Percentiles rank a stretch among this genome's conserved stretches.
These are phyloP conservation scores for Gonioctena quinquepunctata DNA, from an alignment of 1,140 invertebrate genomes.

Conservation along the genomic window DNA sequence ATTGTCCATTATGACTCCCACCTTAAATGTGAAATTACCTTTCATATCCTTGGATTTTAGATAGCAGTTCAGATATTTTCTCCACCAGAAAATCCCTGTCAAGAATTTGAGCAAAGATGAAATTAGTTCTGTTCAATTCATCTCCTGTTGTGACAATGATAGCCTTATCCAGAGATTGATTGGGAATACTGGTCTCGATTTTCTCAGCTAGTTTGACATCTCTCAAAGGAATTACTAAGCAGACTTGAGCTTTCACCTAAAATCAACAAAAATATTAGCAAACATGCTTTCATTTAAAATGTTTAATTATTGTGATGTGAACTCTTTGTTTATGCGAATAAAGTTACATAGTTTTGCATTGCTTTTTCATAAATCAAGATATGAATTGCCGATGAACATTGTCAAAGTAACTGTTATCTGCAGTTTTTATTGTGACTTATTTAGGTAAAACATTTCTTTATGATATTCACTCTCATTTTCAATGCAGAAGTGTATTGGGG, in stretches of 20 bases:
- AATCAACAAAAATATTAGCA: constrained; percentile 39
- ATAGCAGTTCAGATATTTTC: constrained; percentile 82
- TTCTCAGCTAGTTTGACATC: constrained; percentile 76
- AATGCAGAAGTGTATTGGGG: no score
- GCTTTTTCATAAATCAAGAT: no score
- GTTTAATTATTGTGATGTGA: no score
- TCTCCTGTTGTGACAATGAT: constrained; percentile 85
- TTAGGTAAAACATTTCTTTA: no score
- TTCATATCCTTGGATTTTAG: constrained; percentile 36
- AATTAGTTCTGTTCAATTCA: constrained; percentile 73
- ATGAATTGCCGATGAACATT: no score
- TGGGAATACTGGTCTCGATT: constrained; percentile 67
- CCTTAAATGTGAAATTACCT: constrained; percentile 36
- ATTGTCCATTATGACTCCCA: no score
- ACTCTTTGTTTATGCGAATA: no score
- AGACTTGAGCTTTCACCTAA: constrained; percentile 82
- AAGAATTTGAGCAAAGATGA: constrained; percentile 86
- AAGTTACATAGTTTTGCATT: no score
- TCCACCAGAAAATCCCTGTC: constrained; percentile 88
- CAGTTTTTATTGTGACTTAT: no score
- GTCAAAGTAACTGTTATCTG: no score
- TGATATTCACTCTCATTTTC: no score
- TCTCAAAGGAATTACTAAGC: constrained; percentile 85
- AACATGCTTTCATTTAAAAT: no score
- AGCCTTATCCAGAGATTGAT: constrained; percentile 70